Evolutionary conservation across 2,797 vertebrate species (phyloP), one percentile per base, ranked within the genome.

Genomic region (Lophius americanus): DNA sequence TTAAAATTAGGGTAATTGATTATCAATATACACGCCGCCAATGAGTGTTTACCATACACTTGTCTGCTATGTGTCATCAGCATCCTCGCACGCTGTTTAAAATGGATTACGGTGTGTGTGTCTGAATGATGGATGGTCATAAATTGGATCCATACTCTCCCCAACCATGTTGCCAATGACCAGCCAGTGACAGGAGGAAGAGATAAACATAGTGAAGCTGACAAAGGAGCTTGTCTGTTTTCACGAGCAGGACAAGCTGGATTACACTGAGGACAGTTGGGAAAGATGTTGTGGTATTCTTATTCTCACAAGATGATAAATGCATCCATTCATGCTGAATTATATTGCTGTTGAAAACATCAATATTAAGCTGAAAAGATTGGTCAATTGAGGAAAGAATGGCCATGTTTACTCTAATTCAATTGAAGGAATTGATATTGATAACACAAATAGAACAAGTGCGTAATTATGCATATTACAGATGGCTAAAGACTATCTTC

Each of bases 61-160:
- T 75, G 60, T 81, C 80, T 87, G 88, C 78, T 86, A 79, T 75
- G 85, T 84, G 85, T 86, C 89, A 91, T 87, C 89, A 87, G 85
- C 81, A 78, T 88, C 83, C 75, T 47, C 73, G 71, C 74, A 73
- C 49, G 82, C 80, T 85, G 86, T 88, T 87, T 84, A 86, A 88
- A 90, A 90, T 73, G 81, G 88, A 88, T 90, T 87, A 85, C 81
- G 68, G 77, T 85, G 82, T 89, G 72, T 78, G 73, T 23, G 23
- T 23, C 23, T 23, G 23, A 23, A 23, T 23, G 23, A 23, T 23
- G 23, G 23, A 82, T 78, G 88, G 88, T 90, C 87, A 87, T 51
- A 61, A 80, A 80, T 91, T 48, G 74, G 83, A 91, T 92, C 89
- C 76, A 91, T 89, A 86, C 58, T 79, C 82, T 75, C 81, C 70